Evolutionary conservation across 2,797 vertebrate genomes (phyloP), one percentile per base, ranked within the genome.

Genomic region (Lepus townsendii): DNA sequence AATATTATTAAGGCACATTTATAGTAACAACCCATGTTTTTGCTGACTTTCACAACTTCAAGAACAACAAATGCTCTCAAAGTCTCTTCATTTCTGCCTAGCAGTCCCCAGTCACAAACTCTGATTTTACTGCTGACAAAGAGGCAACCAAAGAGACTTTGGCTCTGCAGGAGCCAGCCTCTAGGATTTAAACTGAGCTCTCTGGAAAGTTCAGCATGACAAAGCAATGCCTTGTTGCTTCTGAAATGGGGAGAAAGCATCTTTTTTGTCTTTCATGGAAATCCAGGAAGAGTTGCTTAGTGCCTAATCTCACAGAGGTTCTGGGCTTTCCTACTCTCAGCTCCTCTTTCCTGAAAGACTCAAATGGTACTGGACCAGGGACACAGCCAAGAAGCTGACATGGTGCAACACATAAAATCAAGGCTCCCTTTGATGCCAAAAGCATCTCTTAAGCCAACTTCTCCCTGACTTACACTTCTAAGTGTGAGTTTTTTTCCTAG

Each of bases 31-130:
- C 5, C 7, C n/a, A 30, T 71, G 60, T 75, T 85, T 94, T 60
- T 86, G 42, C 42, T 84, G 22, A 68, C 14, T 88, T 77, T 32
- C 32, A 94, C 35, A 88, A 93, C 75, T 94, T 80, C 7, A 47
- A 22, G 26, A 62, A 83, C 57, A 27, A 14, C 27, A 72, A 27
- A 52, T 73, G 66, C 50, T 83, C 22, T 87, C 8, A 77, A 66
- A 91, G 60, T 50, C 3, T 42, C 47, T 83, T n/a, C 30, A 72
- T 22, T 71, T 78, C 87, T 75, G 79, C 22, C 52, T 93, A 42
- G 50, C 8, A 73, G 26, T 88, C 5, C 7, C 20, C 50, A 90
- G 35, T 38, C 90, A 50, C 77, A 92, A 62, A 90, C 91, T 88
- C 66, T 71, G n/a, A 22, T 73, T 68, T 19, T 0, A 72, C 65